Base-by-base conservation (phyloP, 2,797 vertebrate species). In the Micromesistius poutassou region DNA sequence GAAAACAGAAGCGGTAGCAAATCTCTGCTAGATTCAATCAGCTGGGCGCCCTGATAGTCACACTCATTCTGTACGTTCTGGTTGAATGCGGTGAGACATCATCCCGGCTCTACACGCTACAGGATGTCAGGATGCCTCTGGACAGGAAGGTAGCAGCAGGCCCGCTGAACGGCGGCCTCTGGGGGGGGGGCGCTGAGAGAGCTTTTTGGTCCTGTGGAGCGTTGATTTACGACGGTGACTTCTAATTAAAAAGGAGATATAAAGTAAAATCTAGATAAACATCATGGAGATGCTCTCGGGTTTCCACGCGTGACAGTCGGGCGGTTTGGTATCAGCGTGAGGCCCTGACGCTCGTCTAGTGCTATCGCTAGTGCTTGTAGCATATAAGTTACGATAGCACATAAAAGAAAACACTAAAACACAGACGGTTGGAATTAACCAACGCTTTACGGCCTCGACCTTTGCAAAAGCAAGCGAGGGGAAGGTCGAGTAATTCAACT, bases 1-100 rank as follows among this genome's bases (percentile, higher is more conserved):
- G 82, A 88, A 91, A 91, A 81, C 91, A 93, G 90, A 87, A 85
- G 80, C 77, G 71, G 73, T 79, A 86, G 83, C 75, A 78, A 83
- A 84, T 77, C 79, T 86, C 83, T 81, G 74, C 75, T 73, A 82
- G 82, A 88, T 35, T 73, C 33, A 89, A 87, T 92, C 86, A 88
- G 83, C 87, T 90, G 86, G 82, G 86, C 46, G 72, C 77, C 82
- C 79, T 77, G 38, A 42, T 84, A 78, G 28, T 76, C 80, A 62
- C 71, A 79, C 81, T 25, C 77, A 40, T 78, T 80, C 75, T 80
- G 83, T 28, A 74, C 73, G 84, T 82, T 84, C 81, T 70, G 76
- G 42, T 75, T 77, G 50, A 82, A 83, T 76, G 68, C 50, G 62
- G 22, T 68, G 62, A 68, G 12, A 68, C 25, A 28, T 68, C n/a